Evolutionary conservation across 2,888 invertebrate genomes (phyloP).

Genomic region (Acleris sparsana): DNA sequence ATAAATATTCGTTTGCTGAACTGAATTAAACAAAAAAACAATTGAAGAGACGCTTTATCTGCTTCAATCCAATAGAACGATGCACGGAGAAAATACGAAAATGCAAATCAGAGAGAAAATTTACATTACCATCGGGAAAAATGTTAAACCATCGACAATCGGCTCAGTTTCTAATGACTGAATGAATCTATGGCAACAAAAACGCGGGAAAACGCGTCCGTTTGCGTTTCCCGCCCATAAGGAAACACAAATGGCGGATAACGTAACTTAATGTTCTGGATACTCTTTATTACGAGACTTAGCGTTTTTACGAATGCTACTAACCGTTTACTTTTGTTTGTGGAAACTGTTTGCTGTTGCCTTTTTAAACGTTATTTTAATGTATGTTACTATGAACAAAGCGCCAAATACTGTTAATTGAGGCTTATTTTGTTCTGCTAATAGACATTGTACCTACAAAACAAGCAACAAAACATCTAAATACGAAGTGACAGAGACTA

Average conservation of each 20-base stretch:
- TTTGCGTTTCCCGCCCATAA: constrained; percentile 67
- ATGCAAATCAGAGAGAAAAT: constrained; percentile 14
- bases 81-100: background rate
- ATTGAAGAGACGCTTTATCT: too few relatives aligned
- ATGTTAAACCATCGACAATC: constrained; percentile 2
- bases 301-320: constrained; percentile 3
- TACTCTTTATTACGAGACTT: constrained; percentile 21
- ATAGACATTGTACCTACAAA: background rate
- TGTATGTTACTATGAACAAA: too few relatives aligned
- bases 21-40: too few relatives aligned
- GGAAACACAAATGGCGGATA: constrained; percentile 67
- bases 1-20: too few relatives aligned
- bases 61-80: background rate
- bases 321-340: constrained; percentile 19
- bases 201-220: constrained; percentile 60
- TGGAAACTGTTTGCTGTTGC: constrained; percentile 23
- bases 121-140: constrained; percentile 13
- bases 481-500: constrained; percentile 12
- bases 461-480: constrained; percentile 14
- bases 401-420: too few relatives aligned
- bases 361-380: too few relatives aligned
- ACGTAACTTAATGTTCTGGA: constrained; percentile 37
- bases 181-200: constrained; percentile 56
- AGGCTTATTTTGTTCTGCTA: background rate
- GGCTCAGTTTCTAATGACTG: constrained; percentile 63